Evolutionary conservation across 2,797 vertebrate species (phyloP).

Genomic region (Adelosebastes latens): DNA sequence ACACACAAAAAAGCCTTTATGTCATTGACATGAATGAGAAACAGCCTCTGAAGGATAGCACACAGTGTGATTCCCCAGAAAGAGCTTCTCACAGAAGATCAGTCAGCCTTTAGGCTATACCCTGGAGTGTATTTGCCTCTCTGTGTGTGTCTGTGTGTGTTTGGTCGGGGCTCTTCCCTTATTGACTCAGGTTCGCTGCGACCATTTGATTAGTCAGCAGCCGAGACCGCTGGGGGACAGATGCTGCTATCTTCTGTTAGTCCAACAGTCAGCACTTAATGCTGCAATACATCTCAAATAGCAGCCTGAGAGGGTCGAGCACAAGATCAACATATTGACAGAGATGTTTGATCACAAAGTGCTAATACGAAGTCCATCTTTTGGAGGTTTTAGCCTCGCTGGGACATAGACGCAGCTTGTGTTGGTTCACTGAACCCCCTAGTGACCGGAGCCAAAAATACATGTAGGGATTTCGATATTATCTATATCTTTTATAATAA

Average conservation of each 20-base stretch:
- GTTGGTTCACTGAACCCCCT: no score
- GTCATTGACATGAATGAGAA: not conserved
- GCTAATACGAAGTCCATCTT: not conserved
- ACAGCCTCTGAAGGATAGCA: not conserved
- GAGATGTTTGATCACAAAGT: not conserved
- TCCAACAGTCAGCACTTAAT: constrained; percentile 46
- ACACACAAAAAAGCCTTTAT: not conserved
- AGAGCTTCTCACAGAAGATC: not conserved
- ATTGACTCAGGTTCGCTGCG: constrained; percentile 51
- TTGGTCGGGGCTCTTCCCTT: constrained; percentile 14
- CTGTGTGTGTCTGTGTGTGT: not conserved
- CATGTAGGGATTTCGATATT: no score
- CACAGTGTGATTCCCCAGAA: not conserved
- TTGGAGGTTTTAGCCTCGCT: not conserved
- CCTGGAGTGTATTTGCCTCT: not conserved
- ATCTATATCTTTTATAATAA: no score
- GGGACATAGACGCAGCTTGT: no score
- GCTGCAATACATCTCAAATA: constrained; percentile 1
- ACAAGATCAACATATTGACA: not conserved
- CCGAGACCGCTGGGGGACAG: not conserved
- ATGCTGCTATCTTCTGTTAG: constrained; percentile 21
- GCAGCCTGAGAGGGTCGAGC: not conserved
- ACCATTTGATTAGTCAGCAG: constrained; percentile 63
- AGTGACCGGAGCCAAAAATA: no score
- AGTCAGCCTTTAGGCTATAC: not conserved